Conservation (phyloP, 2,888 invertebrate genomes). For the Ophion ellenae region DNA sequence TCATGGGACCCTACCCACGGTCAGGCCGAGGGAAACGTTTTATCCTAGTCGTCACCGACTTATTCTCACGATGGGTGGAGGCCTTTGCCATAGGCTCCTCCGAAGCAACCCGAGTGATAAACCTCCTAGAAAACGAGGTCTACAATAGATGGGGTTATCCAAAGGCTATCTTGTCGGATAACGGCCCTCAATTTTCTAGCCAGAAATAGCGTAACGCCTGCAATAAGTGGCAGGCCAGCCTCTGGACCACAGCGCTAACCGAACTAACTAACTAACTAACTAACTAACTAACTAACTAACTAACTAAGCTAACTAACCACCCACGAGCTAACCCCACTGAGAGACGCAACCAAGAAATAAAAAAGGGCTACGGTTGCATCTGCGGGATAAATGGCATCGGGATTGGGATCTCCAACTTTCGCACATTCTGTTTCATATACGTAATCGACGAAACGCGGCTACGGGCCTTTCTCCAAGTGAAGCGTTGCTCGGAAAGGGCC, state of each 20-base stretch:
- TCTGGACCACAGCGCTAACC: neutral
- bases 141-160: conserved; percentile 5
- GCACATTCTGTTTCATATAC: neutral
- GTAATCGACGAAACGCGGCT: too few relatives aligned
- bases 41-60: conserved; percentile 7
- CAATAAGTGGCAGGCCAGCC: neutral
- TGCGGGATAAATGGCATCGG: neutral
- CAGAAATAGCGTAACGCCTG: neutral
- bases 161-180: neutral
- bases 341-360: neutral
- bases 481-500: too few relatives aligned
- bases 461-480: too few relatives aligned
- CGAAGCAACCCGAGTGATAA: neutral
- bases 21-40: conserved; percentile 1
- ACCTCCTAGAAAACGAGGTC: neutral
- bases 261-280: too few relatives aligned
- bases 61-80: conserved; percentile 13
- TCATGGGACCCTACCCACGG: conserved; percentile 17
- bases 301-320: neutral
- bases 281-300: too few relatives aligned
- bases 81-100: conserved; percentile 10
- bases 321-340: neutral
- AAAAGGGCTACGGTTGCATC: neutral
- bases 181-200: neutral
- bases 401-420: neutral